Base-by-base conservation (phyloP, 2,797 vertebrate species). In the Falco concolor region DNA sequence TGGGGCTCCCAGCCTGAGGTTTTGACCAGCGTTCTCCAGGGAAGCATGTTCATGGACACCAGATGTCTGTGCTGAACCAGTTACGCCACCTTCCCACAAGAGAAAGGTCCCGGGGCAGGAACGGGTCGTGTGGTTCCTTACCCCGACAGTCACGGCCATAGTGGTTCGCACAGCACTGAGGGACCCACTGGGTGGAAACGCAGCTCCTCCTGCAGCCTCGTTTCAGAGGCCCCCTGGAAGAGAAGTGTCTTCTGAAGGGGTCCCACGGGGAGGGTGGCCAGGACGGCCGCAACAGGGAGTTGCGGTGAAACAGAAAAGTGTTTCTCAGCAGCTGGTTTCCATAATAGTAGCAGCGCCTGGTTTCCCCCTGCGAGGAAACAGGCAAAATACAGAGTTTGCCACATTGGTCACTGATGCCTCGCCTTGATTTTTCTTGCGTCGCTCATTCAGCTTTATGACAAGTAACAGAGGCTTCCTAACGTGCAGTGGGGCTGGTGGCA, bases 81-180 rank as follows among this genome's bases (percentile, higher is more conserved):
- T 2, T 36, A 12, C 1, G 24, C 9, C 76, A 8, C 23, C 65
- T 40, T 15, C 40, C 28, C 36, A 6, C 9, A 14, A 28, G 32
- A 75, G n/a, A 67, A 78, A 47, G 36, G 75, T 57, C n/a, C 1
- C 1, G 2, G 69, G 57, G 7, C 0, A 1, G 63, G 50, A 14
- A 59, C 49, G 36, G 17, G 9, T 47, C 0, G 0, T 0, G 0
- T 0, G 7, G 53, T 34, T 24, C 16, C 98, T 98, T 89, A 99
- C 99, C 99, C 95, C 96, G 97, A 77, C 99, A 99, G 92, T 99
- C 97, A 44, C 87, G 96, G 91, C 99, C 98, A 5, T 99, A 99
- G 97, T 99, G 99, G 93, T 99, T 99, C 24, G 98, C 97, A 94
- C 99, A 99, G 97, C 99, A 99, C 80, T 98, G 98, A 0, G 97